Evolutionary conservation across 2,888 invertebrate genomes (phyloP), one percentile per base, ranked within the genome.

Genomic region (Anoncus sp.): DNA sequence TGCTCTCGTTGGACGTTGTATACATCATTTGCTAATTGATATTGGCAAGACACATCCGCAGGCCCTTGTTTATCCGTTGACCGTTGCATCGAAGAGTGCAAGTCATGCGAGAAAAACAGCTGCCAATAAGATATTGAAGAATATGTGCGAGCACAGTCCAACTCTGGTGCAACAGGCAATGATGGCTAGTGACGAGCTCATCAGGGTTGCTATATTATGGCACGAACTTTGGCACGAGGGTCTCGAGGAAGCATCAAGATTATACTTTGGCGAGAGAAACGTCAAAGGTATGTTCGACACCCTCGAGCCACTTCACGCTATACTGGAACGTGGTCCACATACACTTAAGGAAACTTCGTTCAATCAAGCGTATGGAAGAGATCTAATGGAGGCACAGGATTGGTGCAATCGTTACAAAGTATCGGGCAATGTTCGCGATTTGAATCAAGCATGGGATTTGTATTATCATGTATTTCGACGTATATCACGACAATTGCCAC

Each of bases 191-290:
- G 99, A 99, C 86, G 99, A 99, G 91, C 92, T 99, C 60, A 99
- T 99, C 75, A 93, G 99, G 69, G 98, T 99, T 0, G 99, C 99
- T 1, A 99, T 99, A 82, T 92, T 99, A 18, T 99, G 99, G 99
- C 99, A 99, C 88, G 99, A 99, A 90, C 95, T 98, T 87, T 99
- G 99, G 99, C 98, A 99, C 89, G 99, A 99, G 90, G 99, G 98
- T 0, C 92, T 99, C 20, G 97, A 97, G 86, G 99, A 99, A 90
- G 99, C 99, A 0, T 97, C 97, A 5, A 92, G 95, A 81, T 92
- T 99, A 10, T 99, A 98, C 91, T 99, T 99, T 91, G 98, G 98
- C 2, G 99, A 99, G 90, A 94, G 96, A 76, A 98, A 99, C 89
- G 96, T 98, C 0, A 96, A 96, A 78, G 99, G 98, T 7, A 99